These are phyloP conservation scores for Polia nebulosa DNA, from an alignment of 2,888 invertebrate genomes.

Conservation along the genomic window DNA sequence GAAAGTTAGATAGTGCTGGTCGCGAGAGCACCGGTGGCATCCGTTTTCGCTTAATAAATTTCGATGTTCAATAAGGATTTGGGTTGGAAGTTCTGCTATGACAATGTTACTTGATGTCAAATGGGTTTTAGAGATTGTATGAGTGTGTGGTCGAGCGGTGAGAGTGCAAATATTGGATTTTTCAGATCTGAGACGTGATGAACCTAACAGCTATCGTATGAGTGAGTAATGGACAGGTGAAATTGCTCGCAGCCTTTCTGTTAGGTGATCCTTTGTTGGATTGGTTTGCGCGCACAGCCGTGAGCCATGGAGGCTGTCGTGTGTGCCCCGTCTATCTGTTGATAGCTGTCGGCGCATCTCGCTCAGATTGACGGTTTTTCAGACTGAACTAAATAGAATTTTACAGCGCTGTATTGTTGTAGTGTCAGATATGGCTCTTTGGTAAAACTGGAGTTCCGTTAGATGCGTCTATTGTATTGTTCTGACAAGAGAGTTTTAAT, in stretches of 20 bases:
- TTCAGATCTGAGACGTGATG: slow-evolving; percentile 41
- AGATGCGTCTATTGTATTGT: slow-evolving; percentile 27
- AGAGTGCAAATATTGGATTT: slow-evolving; percentile 57
- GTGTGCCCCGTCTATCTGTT: slow-evolving; percentile 78
- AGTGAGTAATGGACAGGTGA: slow-evolving; percentile 76
- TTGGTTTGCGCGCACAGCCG: slow-evolving; percentile 70
- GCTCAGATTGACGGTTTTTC: slow-evolving; percentile 76
- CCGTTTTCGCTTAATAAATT: slow-evolving; percentile 76
- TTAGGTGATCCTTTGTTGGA: slow-evolving; percentile 78
- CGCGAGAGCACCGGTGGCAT: slow-evolving; percentile 77
- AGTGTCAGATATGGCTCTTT: slow-evolving; percentile 52
- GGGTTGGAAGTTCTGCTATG: slow-evolving; percentile 63
- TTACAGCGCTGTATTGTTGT: slow-evolving; percentile 68
- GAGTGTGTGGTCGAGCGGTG: slow-evolving; percentile 59
- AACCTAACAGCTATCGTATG: slow-evolving; percentile 66
- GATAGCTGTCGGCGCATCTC: slow-evolving; percentile 77
- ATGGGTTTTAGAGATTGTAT: slow-evolving; percentile 57
- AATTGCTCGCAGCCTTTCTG: slow-evolving; percentile 74
- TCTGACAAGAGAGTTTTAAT: background rate
- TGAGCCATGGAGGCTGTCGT: slow-evolving; percentile 66
- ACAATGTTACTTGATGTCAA: slow-evolving; percentile 66
- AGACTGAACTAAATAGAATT: slow-evolving; percentile 75
- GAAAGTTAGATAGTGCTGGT: slow-evolving; percentile 84
- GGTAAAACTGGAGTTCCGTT: slow-evolving; percentile 39
- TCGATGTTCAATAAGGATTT: slow-evolving; percentile 73